Conservation (phyloP, 2,888 invertebrate genomes). For the Blastobasis lacticolella region DNA sequence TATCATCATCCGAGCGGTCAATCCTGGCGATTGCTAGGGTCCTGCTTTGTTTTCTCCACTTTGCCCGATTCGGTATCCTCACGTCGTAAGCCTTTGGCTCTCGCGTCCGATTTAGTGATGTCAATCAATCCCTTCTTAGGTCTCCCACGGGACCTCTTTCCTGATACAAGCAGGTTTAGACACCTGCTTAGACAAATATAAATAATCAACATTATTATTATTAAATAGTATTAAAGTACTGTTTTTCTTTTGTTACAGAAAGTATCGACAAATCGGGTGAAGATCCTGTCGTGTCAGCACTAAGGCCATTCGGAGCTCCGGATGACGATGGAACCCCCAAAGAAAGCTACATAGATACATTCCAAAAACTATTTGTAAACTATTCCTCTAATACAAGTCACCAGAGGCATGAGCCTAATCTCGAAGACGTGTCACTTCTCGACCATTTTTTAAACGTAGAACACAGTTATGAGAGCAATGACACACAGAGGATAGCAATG, state of each 20-base stretch:
- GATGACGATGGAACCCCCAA: slow-evolving; percentile 46
- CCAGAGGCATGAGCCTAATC: slow-evolving; percentile 22
- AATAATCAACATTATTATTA: too few relatives aligned
- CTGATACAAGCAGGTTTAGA: too few relatives aligned
- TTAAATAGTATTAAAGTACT: too few relatives aligned
- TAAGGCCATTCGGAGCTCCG: slow-evolving; percentile 51
- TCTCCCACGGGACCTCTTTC: too few relatives aligned
- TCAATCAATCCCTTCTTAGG: too few relatives aligned
- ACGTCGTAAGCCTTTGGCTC: too few relatives aligned
- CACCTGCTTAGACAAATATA: too few relatives aligned
- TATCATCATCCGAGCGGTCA: too few relatives aligned
- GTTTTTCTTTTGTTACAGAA: slow-evolving; percentile 52
- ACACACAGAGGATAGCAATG: slow-evolving; percentile 36
- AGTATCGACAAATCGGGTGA: slow-evolving; percentile 65
- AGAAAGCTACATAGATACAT: slow-evolving; percentile 31
- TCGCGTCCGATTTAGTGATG: too few relatives aligned
- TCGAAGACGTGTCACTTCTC: slow-evolving; percentile 36
- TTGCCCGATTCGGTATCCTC: too few relatives aligned
- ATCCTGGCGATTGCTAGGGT: too few relatives aligned
- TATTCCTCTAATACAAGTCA: slow-evolving; percentile 27
- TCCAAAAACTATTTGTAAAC: slow-evolving; percentile 57
- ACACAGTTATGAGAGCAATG: slow-evolving; percentile 58
- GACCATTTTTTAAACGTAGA: slow-evolving; percentile 62
- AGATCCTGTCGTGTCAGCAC: slow-evolving; percentile 56
- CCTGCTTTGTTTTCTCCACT: too few relatives aligned